Evolutionary conservation across 2,888 invertebrate species (phyloP).

Genomic region (Parnassius orleans): DNA sequence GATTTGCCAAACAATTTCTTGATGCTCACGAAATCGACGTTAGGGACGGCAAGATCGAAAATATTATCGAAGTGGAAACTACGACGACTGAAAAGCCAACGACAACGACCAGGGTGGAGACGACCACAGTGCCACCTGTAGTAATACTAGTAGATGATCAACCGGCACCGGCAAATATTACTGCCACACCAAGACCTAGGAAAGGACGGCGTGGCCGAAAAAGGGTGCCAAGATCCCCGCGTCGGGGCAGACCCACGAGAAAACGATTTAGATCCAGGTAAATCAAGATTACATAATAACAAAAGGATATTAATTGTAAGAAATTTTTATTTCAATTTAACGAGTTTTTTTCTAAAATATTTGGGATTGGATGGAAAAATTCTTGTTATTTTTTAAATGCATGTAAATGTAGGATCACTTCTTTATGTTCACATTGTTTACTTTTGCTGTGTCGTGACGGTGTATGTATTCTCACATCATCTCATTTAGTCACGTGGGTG

Average conservation of each 20-base stretch:
- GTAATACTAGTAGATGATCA: constrained; percentile 74
- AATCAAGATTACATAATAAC: not conserved
- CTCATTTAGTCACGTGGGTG: no score
- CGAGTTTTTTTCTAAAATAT: no score
- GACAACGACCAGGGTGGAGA: constrained; percentile 43
- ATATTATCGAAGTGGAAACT: constrained; percentile 57
- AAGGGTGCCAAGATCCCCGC: constrained; percentile 64
- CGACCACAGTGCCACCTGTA: constrained; percentile 61
- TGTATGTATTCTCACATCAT: no score
- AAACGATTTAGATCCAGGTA: constrained; percentile 75
- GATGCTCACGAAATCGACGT: constrained; percentile 83
- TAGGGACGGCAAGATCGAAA: constrained; percentile 65
- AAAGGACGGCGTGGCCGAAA: constrained; percentile 61
- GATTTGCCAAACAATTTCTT: constrained; percentile 86
- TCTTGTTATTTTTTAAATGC: no score
- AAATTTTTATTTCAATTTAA: no score
- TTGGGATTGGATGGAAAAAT: no score
- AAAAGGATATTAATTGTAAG: no score
- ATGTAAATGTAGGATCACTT: no score
- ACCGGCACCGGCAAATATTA: constrained; percentile 62
- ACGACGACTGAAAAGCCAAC: constrained; percentile 57
- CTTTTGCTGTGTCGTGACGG: no score
- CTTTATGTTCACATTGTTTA: no score
- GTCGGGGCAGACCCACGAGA: constrained; percentile 69
- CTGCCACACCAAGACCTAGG: constrained; percentile 48